Evolutionary conservation across 1,140 invertebrate species (phyloP), one percentile per base, ranked within the genome.

Genomic region (Varroa destructor): DNA sequence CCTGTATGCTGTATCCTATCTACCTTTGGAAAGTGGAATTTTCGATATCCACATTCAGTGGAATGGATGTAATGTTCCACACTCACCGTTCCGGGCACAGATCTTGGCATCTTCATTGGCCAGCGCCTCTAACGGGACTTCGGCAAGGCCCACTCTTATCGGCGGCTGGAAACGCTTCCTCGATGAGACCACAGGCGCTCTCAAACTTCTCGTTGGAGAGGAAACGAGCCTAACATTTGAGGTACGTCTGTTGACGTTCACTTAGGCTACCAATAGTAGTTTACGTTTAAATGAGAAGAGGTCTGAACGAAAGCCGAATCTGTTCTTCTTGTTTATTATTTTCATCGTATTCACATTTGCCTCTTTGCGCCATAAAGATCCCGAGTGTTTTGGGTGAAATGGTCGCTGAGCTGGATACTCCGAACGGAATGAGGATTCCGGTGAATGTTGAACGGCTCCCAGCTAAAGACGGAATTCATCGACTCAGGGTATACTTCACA

Each of bases 31-130:
- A 78, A 84, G 87, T 10, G 89, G 89, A 5, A 80, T 86, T 10
- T 89, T 88, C 78, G 85, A 87, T 76, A 81, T 90, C 3, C 79
- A 83, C 74, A 83, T 90, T 2, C 83, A 85, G 14, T 90, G 87
- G 82, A 88, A 88, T 75, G 87, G 86, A 42, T 82, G 83, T 73
- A 81, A 85, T 73, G 81, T 86, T 72, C 79, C 80, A 75, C 46
- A 71, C 40, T 56, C 71, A 46, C 71, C 71, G 42, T 71, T 71
- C 43, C 37, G 54, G 51, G 71, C 71, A 40, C 37, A 55, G 51
- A 55, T 54, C 37, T 46, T 37, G 3, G 46, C 37, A 37, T 14
- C 55, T 14, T 14, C 14, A 46, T 12, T 14, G 37, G 54, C 54
- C 71, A 71, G 71, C 71, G 10, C 4, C 10, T 37, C 42, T 3